Evolutionary conservation across 2,797 vertebrate genomes (phyloP), one percentile per base, ranked within the genome.

Genomic region (Sebastes cheni): DNA sequence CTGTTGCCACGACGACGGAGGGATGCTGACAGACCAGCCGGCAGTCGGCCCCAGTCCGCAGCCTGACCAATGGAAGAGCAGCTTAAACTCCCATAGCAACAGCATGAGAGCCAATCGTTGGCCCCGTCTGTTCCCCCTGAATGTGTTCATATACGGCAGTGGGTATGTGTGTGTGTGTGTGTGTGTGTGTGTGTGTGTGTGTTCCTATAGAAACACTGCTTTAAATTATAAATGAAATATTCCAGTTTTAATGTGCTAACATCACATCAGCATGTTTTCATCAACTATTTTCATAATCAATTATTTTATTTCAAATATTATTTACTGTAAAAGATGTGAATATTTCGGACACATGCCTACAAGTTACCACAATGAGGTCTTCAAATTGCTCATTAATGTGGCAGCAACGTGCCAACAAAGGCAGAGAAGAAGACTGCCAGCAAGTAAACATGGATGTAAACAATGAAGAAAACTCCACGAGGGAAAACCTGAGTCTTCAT

Each of bases 21-120:
- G 73, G 87, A 93, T 87, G 91, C 92, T 90, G 91, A 87, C 84
- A 79, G 85, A 71, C 85, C 86, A 77, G 87, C 83, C 65, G 25
- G 72, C 58, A 66, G 82, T 67, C 29, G 29, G 42, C 60, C 62
- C 69, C 2, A 22, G 76, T 73, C 69, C 8, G 16, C 32, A 70
- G 59, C 69, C 56, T 59, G 84, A 75, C 94, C 94, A 95, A 96
- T 95, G 56, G 60, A 52, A 67, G 81, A 72, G 75, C 77, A 75
- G 86, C 71, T 85, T 90, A 69, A 88, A 83, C 82, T 83, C 74
- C 94, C 95, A 93, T 96, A 95, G 95, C 95, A 96, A 96, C 95
- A 96, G 92, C 8, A 34, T 4, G 74, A 32, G 72, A 93, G 88
- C 95, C 95, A 96, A 96, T 96, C 91, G 80, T 71, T 23, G 80